A percentile compares a stretch with the other conserved stretches of the same genome.
These are phyloP conservation scores for Melanaphis sacchari DNA, from an alignment of 1,140 invertebrate species.

Conservation along the genomic window DNA sequence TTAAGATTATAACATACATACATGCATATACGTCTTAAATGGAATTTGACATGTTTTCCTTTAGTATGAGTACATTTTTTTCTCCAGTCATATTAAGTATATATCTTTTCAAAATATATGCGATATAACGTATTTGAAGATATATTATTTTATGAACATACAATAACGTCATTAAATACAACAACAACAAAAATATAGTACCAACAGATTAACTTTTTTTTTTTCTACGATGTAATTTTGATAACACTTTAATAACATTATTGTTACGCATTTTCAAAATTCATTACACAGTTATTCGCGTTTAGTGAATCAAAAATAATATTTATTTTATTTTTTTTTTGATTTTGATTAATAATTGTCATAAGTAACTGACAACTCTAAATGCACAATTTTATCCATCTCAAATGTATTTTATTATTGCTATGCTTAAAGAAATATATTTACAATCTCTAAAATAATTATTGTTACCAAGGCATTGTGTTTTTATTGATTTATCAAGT, in stretches of 20 bases:
- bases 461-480: not conserved
- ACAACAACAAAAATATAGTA: too few relatives aligned
- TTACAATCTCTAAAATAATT: not conserved
- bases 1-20: not conserved
- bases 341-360: not conserved
- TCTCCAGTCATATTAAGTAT: not conserved
- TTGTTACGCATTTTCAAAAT: not conserved
- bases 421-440: not conserved
- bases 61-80: not conserved
- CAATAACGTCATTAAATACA: too few relatives aligned
- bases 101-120: not conserved
- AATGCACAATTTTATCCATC: not conserved
- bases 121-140: not conserved
- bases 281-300: not conserved
- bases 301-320: not conserved
- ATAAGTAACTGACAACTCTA: not conserved
- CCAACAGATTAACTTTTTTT: not conserved
- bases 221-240: not conserved
- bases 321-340: not conserved
- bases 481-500: not conserved
- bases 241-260: not conserved
- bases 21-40: not conserved
- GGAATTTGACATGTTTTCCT: not conserved
- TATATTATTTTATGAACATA: too few relatives aligned
- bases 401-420: not conserved